Conservation (phyloP, 2,113 vertebrate species). For the Eudyptes chrysolophus region DNA sequence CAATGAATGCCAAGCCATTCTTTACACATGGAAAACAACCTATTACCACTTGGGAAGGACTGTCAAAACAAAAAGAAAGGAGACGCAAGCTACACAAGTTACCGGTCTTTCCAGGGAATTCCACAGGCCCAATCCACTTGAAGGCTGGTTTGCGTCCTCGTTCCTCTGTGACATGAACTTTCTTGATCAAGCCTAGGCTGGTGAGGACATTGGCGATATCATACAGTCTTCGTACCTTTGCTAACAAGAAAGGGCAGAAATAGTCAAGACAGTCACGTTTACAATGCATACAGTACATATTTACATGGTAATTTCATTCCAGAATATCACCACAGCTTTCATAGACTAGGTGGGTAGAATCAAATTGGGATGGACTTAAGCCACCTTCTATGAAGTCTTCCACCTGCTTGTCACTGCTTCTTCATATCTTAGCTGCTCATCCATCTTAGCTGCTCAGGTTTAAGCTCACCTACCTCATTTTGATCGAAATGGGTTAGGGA, state of each 20-base stretch:
- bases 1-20: neutral
- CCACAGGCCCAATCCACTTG: conserved; percentile 89
- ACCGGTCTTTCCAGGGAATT: conserved; percentile 75
- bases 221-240: conserved; percentile 91
- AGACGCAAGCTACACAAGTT: neutral
- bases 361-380: neutral
- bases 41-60: neutral
- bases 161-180: conserved; percentile 87
- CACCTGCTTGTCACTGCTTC: neutral
- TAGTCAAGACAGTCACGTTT: neutral
- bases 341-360: neutral
- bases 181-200: conserved; percentile 89
- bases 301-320: neutral
- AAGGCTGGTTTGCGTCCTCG: conserved; percentile 90
- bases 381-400: neutral
- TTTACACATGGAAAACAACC: neutral
- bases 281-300: neutral
- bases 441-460: neutral
- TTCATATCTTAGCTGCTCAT: neutral
- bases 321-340: neutral
- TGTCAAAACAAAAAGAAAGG: neutral
- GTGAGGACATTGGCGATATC: conserved; percentile 95
- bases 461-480: neutral
- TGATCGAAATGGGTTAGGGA: neutral
- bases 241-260: conserved; percentile 64